Evolutionary conservation across 2,888 invertebrate genomes (phyloP).

Genomic region (Embidobia sp.): DNA sequence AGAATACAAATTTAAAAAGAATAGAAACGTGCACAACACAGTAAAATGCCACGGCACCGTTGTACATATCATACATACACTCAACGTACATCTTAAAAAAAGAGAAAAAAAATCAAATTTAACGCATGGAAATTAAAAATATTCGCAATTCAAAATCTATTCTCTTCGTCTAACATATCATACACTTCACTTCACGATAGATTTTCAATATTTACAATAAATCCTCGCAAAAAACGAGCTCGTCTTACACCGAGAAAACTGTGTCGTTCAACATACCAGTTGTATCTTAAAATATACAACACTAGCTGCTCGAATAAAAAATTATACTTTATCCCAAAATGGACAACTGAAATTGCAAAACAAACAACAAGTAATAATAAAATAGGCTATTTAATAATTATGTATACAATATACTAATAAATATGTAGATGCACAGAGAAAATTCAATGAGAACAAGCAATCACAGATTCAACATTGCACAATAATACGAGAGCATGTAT

Average conservation of each 20-base stretch:
- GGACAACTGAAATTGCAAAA: neutral
- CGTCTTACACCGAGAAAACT: conserved; percentile 34
- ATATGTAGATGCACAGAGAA: no score
- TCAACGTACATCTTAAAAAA: neutral
- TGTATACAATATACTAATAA: no score
- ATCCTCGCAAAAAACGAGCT: conserved; percentile 27
- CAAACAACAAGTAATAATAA: no score
- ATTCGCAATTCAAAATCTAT: conserved; percentile 35
- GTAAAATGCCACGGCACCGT: conserved; percentile 49
- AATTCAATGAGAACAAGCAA: no score
- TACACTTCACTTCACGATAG: conserved; percentile 35
- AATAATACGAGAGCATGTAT: no score
- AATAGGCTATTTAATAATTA: no score
- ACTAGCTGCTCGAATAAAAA: neutral
- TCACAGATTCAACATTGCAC: no score
- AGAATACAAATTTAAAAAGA: no score
- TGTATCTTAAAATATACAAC: neutral
- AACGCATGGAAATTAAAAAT: conserved; percentile 18
- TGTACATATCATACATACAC: neutral
- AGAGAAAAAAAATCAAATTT: conserved; percentile 4
- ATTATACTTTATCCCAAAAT: no score
- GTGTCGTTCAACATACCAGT: neutral
- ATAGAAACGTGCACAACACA: neutral
- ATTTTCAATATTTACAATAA: conserved; percentile 56
- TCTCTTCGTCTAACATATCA: conserved; percentile 51